A percentile compares a stretch with the other conserved stretches of the same genome.
Evolutionary conservation across 2,888 invertebrate species (phyloP).

Genomic region (Belgica antarctica): DNA sequence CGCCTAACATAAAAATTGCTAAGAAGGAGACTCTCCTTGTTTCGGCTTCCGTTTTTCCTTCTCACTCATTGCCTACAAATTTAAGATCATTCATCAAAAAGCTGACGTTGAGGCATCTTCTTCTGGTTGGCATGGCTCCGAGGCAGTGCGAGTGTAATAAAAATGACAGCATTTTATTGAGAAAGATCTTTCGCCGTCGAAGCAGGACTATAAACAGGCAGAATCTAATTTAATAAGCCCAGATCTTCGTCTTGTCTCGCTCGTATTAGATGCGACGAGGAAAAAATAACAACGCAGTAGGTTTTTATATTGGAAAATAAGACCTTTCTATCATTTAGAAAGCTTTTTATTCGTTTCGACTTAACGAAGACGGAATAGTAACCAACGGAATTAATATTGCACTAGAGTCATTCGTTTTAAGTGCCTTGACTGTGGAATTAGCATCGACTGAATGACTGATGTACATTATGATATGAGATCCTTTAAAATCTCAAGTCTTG

Average conservation of each 20-base stretch:
- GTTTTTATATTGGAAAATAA: constrained; percentile 1
- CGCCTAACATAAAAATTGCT: constrained; percentile 28
- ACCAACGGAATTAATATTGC: background rate
- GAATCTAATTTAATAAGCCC: constrained; percentile 34
- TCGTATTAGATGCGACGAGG: background rate
- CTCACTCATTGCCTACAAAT: background rate
- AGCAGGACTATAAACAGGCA: constrained; percentile 3
- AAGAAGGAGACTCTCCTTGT: background rate
- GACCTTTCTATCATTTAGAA: constrained; percentile 6
- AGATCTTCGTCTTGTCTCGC: background rate
- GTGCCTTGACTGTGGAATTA: background rate
- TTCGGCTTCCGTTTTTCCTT: background rate
- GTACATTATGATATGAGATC: background rate
- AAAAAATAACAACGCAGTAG: background rate
- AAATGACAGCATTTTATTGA: constrained; percentile 28
- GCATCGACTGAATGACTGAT: background rate
- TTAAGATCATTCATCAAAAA: constrained; percentile 25
- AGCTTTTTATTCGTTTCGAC: background rate
- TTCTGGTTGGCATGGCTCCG: background rate
- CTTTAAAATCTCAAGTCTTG: background rate
- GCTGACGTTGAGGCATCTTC: constrained; percentile 22
- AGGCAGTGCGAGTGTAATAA: background rate
- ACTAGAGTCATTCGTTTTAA: background rate
- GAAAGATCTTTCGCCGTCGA: constrained; percentile 5
- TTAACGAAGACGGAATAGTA: background rate